Conservation (phyloP, 2,888 invertebrate species). For the Odontocerum albicorne region DNA sequence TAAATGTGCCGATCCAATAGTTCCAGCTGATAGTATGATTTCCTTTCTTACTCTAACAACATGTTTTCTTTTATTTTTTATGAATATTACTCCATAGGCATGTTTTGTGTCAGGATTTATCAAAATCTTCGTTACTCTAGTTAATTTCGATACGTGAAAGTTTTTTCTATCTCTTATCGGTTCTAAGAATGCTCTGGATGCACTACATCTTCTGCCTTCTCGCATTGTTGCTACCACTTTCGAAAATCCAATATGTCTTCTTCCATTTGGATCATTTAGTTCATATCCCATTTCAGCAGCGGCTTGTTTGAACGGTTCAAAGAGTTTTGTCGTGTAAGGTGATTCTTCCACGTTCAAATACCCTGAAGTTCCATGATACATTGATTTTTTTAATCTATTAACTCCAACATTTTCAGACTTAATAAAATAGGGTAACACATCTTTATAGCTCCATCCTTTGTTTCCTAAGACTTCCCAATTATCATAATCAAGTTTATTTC, state of each 20-base stretch:
- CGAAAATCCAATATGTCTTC: slow-evolving; percentile 65
- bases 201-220: slow-evolving; percentile 74
- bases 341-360: slow-evolving; percentile 69
- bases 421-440: slow-evolving; percentile 74
- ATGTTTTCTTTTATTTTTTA: slow-evolving; percentile 59
- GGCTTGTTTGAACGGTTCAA: slow-evolving; percentile 66
- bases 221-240: slow-evolving; percentile 70
- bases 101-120: slow-evolving; percentile 62
- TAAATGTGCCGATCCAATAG: slow-evolving; percentile 83
- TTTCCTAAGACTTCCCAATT: slow-evolving; percentile 80
- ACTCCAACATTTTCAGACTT: slow-evolving; percentile 74
- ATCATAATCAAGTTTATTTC: slow-evolving; percentile 78
- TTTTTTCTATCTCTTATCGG: slow-evolving; percentile 66
- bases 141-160: slow-evolving; percentile 68
- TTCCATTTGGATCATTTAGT: slow-evolving; percentile 72
- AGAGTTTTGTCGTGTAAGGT: slow-evolving; percentile 63
- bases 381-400: slow-evolving; percentile 59
- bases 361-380: slow-evolving; percentile 68
- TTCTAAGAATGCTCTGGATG: slow-evolving; percentile 75
- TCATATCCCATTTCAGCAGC: slow-evolving; percentile 70
- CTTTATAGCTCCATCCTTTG: slow-evolving; percentile 75
- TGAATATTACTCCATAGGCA: slow-evolving; percentile 70
- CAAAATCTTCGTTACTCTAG: slow-evolving; percentile 68
- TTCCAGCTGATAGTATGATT: slow-evolving; percentile 77
- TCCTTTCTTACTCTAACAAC: slow-evolving; percentile 66